Evolutionary conservation across 2,888 invertebrate species (phyloP), one percentile per base, ranked within the genome.

Genomic region (Uloborus plumipes): DNA sequence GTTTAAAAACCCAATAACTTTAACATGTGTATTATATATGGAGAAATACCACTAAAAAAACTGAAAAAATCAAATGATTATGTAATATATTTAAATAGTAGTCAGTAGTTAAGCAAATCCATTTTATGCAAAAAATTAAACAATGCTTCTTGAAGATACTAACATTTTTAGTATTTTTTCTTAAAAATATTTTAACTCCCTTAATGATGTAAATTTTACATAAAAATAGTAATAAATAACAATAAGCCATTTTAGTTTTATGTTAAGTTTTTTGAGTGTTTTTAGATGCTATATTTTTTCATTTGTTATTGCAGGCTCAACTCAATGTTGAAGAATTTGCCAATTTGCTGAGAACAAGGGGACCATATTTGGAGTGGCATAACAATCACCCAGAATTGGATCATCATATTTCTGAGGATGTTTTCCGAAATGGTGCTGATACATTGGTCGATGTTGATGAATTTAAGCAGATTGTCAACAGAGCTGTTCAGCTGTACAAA

Each of bases 321-420:
- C 53, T 84, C 26, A 84, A 84, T 80, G 76, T 80, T 31, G 72
- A 75, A 39, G 84, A 84, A 55, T 84, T 80, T 76, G 84, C 75
- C 6, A 76, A 71, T 55, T 61, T 84, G 14, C 47, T 84, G 15
- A 79, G 72, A 72, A 61, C 75, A 15, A 58, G 84, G 51, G 84
- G 84, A 11, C 80, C 84, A 4, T 84, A 84, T 31, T 51, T 84
- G 13, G 79, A 84, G 31, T 84, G 84, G 84, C 75, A 84, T 9
- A 84, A 84, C 14, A 84, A 65, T 16, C 75, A 84, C 53, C 75
- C 84, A 2, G 84, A 84, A 61, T 53, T 80, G 7, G 79, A 84
- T 62, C 79, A 31, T 9, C 72, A 58, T n/a, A 70, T 73, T 67
- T 64, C 79, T 20, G 79, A 75, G 15, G 84, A 84, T 39, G 50